Evolutionary conservation across 1,140 invertebrate species (phyloP).

Genomic region (Drosophila setifemur): DNA sequence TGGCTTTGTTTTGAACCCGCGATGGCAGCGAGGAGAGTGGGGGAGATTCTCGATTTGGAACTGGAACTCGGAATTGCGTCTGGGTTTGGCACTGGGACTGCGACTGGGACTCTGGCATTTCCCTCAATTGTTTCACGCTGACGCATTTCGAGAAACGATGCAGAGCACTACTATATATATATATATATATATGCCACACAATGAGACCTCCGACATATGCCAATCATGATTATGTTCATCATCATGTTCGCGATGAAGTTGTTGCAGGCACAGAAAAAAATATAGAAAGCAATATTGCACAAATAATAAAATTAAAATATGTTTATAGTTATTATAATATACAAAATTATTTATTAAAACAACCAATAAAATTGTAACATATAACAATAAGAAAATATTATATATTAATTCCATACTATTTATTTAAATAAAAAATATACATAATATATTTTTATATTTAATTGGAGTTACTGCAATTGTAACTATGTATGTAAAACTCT

Average conservation of each 20-base stretch:
- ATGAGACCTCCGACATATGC: constrained; percentile 1
- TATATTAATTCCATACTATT: too few species aligned
- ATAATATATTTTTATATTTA: background rate
- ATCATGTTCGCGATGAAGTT: background rate
- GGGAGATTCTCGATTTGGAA: background rate
- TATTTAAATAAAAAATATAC: background rate
- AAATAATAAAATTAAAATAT: too few species aligned
- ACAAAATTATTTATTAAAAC: too few species aligned
- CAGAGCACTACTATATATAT: background rate
- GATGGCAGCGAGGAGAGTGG: background rate
- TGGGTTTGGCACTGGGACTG: background rate
- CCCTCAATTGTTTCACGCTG: constrained; percentile 65
- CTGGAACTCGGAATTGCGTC: background rate
- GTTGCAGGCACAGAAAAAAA: background rate
- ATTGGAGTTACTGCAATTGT: too few species aligned
- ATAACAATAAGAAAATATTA: too few species aligned
- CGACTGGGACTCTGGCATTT: constrained; percentile 16
- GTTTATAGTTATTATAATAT: too few species aligned
- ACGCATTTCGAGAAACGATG: constrained; percentile 52
- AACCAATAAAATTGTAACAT: too few species aligned
- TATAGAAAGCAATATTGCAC: background rate
- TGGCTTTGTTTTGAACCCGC: constrained; percentile 8
- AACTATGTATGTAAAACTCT: too few species aligned
- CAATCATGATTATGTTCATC: background rate
- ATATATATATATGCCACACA: constrained; percentile 11